Conservation (phyloP, 1,140 invertebrate species). For the Steinernema khuongi region DNA sequence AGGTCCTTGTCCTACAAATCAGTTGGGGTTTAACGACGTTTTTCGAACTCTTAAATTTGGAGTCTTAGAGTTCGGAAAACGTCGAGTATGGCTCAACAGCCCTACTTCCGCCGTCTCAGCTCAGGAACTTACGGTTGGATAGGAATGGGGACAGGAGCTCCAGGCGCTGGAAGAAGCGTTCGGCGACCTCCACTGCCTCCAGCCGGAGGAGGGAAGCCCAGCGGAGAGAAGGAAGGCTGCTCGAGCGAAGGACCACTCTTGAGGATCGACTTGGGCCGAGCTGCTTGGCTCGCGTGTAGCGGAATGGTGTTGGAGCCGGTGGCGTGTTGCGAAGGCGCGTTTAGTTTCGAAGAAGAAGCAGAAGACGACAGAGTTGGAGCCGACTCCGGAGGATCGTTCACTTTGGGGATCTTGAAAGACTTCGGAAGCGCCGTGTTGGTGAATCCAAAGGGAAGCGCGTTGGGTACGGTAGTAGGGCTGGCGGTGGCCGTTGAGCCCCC, state of each 20-base stretch:
- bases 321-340: background rate
- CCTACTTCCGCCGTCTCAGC: too few relatives aligned
- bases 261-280: background rate
- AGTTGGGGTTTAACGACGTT: background rate
- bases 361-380: background rate
- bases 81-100: too few relatives aligned
- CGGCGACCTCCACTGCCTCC: background rate
- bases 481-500: too few relatives aligned
- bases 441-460: background rate
- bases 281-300: background rate
- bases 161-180: background rate
- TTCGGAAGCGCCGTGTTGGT: background rate
- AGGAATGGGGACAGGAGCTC: background rate
- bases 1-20: background rate
- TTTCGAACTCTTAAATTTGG: too few relatives aligned
- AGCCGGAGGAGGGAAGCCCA: background rate
- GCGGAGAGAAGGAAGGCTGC: background rate
- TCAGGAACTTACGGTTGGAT: slow-evolving; percentile 3
- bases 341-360: background rate
- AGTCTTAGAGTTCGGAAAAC: too few relatives aligned
- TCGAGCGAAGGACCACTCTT: background rate
- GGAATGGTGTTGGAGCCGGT: background rate
- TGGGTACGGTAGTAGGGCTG: background rate
- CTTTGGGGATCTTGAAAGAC: background rate
- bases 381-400: background rate